These are phyloP conservation scores for Kryptopterus vitreolus DNA, from an alignment of 2,797 vertebrate species.

Conservation along the genomic window DNA sequence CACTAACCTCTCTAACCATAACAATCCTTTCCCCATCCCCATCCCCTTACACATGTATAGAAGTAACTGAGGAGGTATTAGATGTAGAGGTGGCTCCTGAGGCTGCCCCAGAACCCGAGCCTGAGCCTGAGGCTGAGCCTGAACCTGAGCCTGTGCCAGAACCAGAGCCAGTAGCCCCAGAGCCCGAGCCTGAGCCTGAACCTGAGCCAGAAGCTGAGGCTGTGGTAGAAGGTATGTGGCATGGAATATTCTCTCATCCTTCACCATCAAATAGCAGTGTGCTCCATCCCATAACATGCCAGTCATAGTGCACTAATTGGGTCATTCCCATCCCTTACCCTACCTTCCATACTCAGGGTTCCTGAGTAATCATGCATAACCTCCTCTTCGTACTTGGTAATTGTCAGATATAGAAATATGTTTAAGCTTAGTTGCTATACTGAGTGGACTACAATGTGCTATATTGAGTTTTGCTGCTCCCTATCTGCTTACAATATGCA, in stretches of 20 bases:
- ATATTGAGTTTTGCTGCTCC: constrained; percentile 13
- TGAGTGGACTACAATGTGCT: constrained; percentile 13
- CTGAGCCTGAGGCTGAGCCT: constrained; percentile 55
- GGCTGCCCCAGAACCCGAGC: constrained; percentile 57
- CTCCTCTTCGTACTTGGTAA: constrained; percentile 46
- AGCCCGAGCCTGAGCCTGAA: constrained; percentile 33
- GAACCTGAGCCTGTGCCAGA: constrained; percentile 62
- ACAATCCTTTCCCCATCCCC: constrained; percentile 41
- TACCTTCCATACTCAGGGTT: constrained; percentile 5
- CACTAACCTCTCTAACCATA: constrained; percentile 43
- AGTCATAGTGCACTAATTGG: constrained; percentile 33
- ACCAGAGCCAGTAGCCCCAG: constrained; percentile 60
- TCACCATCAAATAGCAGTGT: constrained; percentile 50
- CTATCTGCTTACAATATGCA: constrained; percentile 7
- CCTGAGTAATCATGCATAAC: constrained; percentile 44
- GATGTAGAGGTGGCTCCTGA: constrained; percentile 72
- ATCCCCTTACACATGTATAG: constrained; percentile 60
- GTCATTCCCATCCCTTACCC: constrained; percentile 4
- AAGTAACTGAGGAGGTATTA: constrained; percentile 77
- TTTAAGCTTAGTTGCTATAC: constrained; percentile 16
- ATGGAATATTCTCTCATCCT: constrained; percentile 65
- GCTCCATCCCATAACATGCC: constrained; percentile 45
- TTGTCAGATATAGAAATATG: constrained; percentile 26
- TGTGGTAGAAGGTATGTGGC: constrained; percentile 81
- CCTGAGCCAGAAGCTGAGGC: constrained; percentile 25